These are phyloP conservation scores for Ceyx melanurus DNA, from an alignment of 2,113 vertebrate genomes.

Conservation along the genomic window DNA sequence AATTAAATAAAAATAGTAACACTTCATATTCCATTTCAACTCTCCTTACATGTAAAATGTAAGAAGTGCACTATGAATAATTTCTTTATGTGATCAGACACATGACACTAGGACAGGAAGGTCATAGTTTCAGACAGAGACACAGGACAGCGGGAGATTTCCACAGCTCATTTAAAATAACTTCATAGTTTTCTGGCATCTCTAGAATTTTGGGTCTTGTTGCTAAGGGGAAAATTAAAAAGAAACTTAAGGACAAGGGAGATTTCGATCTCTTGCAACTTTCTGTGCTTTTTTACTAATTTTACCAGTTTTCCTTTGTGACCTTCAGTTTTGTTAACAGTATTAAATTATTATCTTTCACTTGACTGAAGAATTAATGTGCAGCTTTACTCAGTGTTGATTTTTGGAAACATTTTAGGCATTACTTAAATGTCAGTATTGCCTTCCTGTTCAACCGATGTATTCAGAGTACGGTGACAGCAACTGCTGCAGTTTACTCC, in stretches of 20 bases:
- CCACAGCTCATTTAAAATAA: slow-evolving; percentile 60
- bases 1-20: background rate
- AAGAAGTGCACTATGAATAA: background rate
- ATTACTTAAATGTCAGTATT: background rate
- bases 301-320: background rate
- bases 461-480: background rate
- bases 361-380: background rate
- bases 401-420: background rate
- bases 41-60: background rate
- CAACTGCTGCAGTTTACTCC: background rate
- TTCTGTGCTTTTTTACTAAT: background rate
- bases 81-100: slow-evolving; percentile 29
- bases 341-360: background rate
- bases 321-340: background rate
- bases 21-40: no score
- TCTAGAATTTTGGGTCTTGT: slow-evolving; percentile 21
- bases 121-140: slow-evolving; percentile 44
- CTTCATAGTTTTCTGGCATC: slow-evolving; percentile 42
- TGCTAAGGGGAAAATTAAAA: background rate
- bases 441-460: background rate
- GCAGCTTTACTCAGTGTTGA: background rate
- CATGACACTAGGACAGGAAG: slow-evolving; percentile 35
- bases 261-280: background rate
- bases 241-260: background rate
- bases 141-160: slow-evolving; percentile 37